phyloP scores from a whole-genome alignment of 2,797 vertebrate species.

The Diceros bicornis region DNA sequence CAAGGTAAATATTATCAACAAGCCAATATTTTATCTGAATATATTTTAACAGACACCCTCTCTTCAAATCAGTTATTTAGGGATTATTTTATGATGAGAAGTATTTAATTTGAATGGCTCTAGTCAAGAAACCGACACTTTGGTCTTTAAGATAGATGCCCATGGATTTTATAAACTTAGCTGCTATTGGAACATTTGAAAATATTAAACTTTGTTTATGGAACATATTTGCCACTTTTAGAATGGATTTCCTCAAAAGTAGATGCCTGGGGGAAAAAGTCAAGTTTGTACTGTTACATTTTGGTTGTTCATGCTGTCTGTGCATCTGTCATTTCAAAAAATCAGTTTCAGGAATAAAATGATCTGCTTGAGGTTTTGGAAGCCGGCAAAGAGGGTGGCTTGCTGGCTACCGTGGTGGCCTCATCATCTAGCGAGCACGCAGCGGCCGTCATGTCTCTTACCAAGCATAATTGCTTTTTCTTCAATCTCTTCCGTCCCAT shows the following conservation, averaged over 20 bases:
- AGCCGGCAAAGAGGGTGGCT: neutral
- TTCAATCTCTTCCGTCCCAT: conserved; percentile 81
- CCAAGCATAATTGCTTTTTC: conserved; percentile 77
- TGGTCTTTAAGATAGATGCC: neutral
- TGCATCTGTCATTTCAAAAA: conserved; percentile 66
- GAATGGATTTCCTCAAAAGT: conserved; percentile 34
- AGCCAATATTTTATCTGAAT: neutral
- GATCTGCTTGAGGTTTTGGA: neutral
- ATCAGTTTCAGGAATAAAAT: neutral
- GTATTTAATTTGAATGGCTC: conserved; percentile 13
- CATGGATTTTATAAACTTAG: neutral
- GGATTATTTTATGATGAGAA: neutral
- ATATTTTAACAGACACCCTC: neutral
- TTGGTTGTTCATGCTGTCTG: neutral
- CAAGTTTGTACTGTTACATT: neutral
- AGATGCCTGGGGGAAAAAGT: neutral
- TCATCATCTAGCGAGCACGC: neutral
- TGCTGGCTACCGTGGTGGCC: neutral
- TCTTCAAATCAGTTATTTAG: neutral
- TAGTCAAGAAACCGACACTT: neutral
- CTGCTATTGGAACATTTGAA: neutral
- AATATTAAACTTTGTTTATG: neutral
- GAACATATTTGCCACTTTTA: neutral
- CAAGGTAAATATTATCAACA: conserved; percentile 30
- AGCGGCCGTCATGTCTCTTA: conserved; percentile 66